Base-by-base conservation (phyloP, 2,113 vertebrate species). In the Cyprinus carpio region DNA sequence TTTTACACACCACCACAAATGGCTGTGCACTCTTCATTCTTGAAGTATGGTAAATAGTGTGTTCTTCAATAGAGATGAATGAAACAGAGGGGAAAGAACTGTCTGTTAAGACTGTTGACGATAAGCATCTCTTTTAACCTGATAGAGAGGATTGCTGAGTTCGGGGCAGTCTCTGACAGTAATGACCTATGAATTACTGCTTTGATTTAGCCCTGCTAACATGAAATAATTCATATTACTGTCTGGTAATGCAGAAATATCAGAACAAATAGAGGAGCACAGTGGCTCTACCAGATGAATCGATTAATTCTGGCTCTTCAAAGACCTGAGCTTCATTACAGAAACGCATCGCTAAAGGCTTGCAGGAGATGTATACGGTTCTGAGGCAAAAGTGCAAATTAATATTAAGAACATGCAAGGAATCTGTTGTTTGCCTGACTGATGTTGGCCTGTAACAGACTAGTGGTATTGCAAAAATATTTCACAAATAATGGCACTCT, bases 171-270 rank as follows among this genome's bases (percentile, higher is more conserved):
- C 7, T 5, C 65, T 82, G 88, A 90, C 87, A 87, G 83, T 90
- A 91, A 92, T 86, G 78, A 85, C 60, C 71, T 0, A 72, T 91
- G 90, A 92, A 91, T 87, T 89, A 92, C 40, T 6, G 88, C 87
- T 89, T 84, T 85, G 77, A 89, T 89, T 88, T 49, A 40, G 34
- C 81, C 58, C 79, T 67, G 60, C 60, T 46, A 80, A 29, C 58
- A 49, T 43, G 15, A n/a, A 75, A 8, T 15, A 46, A 49, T 65
- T 49, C 18, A 49, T 49, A 27, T 49, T 27, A 75, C 1, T 6
- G 40, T 18, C 60, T 49, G 37, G 27, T 64, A 51, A 76, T 9
- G 25, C 43, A 84, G 29, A 64, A 56, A 82, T 82, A 72, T 31
- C 46, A 69, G 80, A 86, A 72, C 10, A 67, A 86, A 75, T 6